Conservation (phyloP, 1,140 invertebrate species). For the Philopotamus ludificatus region DNA sequence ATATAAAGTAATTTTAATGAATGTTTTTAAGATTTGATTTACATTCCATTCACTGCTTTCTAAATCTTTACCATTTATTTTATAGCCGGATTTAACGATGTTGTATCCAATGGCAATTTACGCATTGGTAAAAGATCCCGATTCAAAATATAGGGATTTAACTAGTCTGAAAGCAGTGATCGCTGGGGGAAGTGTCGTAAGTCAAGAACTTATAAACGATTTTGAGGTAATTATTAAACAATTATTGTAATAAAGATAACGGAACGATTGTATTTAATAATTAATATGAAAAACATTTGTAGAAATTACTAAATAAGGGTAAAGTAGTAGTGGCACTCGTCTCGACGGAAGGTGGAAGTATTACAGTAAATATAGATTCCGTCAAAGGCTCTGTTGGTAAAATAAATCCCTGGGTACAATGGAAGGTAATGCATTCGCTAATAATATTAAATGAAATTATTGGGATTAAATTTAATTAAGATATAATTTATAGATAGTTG, state of each 20-base stretch:
- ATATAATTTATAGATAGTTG: slow-evolving; percentile 26
- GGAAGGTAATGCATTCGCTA: slow-evolving; percentile 23
- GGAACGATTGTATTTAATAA: too few species aligned
- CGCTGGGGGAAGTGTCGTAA: slow-evolving; percentile 19
- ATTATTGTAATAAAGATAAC: too few species aligned
- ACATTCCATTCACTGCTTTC: too few species aligned
- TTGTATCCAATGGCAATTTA: too few species aligned
- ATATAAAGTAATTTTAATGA: too few species aligned
- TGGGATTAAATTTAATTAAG: background rate
- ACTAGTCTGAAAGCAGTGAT: slow-evolving; percentile 4
- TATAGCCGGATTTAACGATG: too few species aligned
- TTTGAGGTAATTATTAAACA: too few species aligned
- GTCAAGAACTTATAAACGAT: background rate
- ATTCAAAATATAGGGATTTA: slow-evolving; percentile 24
- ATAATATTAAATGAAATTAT: background rate
- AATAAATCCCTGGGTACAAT: slow-evolving; percentile 25
- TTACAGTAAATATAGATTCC: background rate
- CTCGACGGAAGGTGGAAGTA: slow-evolving; percentile 12
- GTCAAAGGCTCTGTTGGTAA: slow-evolving; percentile 18
- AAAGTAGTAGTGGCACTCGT: slow-evolving; percentile 13
- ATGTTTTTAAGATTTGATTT: too few species aligned
- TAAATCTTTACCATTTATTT: too few species aligned
- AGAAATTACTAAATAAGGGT: too few species aligned
- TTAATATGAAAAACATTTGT: too few species aligned
- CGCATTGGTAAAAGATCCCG: slow-evolving; percentile 8